Evolutionary conservation across 2,888 invertebrate species (phyloP).

Genomic region (Plusia festucae): DNA sequence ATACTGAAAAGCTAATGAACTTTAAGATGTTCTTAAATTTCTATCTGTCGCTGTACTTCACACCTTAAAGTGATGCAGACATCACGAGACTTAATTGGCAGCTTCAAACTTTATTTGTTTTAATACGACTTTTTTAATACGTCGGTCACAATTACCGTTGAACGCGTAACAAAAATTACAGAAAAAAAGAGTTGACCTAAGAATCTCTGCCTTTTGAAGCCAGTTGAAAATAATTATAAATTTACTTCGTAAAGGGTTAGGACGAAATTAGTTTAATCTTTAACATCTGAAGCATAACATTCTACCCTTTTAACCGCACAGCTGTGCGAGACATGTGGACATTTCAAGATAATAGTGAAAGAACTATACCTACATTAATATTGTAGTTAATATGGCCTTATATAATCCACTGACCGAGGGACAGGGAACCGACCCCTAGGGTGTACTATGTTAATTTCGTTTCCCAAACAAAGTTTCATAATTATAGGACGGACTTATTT

Average conservation of each 20-base stretch:
- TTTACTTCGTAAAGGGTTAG: neutral
- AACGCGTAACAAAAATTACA: no score
- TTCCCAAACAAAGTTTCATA: slow-evolving; percentile 36
- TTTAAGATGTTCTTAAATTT: no score
- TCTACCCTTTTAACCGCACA: neutral
- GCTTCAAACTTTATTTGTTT: no score
- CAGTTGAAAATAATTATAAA: no score
- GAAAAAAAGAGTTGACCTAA: no score
- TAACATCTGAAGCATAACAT: neutral
- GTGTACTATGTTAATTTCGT: slow-evolving; percentile 42
- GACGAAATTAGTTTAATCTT: neutral
- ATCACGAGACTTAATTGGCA: no score
- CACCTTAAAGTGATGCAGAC: no score
- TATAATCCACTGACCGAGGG: slow-evolving; percentile 19
- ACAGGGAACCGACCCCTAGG: slow-evolving; percentile 24
- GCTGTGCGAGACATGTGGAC: neutral
- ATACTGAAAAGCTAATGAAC: no score
- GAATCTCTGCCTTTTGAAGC: no score
- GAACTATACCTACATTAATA: slow-evolving; percentile 19
- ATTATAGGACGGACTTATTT: slow-evolving; percentile 19
- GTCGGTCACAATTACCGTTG: no score
- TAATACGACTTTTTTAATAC: no score
- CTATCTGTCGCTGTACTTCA: no score
- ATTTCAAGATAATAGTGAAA: slow-evolving; percentile 6
- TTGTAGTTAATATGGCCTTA: slow-evolving; percentile 16